Percentiles rank a stretch among this genome's conserved stretches.
Evolutionary conservation across 2,797 vertebrate genomes (phyloP).

Genomic region (Falco columbarius): DNA sequence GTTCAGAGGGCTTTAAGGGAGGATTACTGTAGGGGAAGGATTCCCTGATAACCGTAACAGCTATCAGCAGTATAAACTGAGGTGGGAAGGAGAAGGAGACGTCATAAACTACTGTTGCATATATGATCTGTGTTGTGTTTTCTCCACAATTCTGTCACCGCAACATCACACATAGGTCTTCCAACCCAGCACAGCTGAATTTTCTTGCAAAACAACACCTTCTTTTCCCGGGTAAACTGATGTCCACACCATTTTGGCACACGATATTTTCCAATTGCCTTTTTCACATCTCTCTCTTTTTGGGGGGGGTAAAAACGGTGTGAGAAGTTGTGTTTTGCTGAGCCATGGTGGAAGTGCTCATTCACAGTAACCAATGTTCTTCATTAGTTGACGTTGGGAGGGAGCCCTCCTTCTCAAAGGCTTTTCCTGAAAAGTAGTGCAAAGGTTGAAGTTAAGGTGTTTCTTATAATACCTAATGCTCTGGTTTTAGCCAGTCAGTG

Average conservation of each 20-base stretch:
- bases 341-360: background rate
- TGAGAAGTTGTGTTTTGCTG: background rate
- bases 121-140: fast-evolving
- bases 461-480: background rate
- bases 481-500: background rate
- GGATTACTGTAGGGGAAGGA: background rate
- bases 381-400: background rate
- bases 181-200: background rate
- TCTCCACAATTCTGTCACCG: background rate
- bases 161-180: background rate
- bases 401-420: background rate
- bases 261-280: background rate
- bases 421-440: background rate
- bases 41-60: background rate
- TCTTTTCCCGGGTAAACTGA: background rate
- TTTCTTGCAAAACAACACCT: background rate
- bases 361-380: background rate
- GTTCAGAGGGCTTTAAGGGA: background rate
- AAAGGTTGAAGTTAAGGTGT: background rate
- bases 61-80: background rate
- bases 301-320: background rate
- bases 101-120: background rate
- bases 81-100: background rate
- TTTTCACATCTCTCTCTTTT: background rate
- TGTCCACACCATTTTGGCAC: background rate